Base-by-base conservation (phyloP, 2,113 vertebrate species). In the Chamaetylas fuelleborni region DNA sequence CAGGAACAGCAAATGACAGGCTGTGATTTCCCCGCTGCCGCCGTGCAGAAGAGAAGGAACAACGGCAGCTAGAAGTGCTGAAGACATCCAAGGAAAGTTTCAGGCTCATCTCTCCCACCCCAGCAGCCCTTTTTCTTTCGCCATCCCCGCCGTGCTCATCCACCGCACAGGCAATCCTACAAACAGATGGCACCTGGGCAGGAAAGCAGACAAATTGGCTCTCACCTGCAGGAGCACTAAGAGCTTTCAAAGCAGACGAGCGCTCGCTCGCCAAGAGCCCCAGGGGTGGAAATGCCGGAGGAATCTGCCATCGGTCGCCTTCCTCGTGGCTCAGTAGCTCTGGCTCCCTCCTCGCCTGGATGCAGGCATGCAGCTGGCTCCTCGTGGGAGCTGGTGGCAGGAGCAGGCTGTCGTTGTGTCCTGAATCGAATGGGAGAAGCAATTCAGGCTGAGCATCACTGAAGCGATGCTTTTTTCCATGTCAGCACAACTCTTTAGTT, bases 1-100 rank as follows among this genome's bases (percentile, higher is more conserved):
- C 47, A 64, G 94, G 95, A 94, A 47, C 85, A 40, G 71, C 90
- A 94, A 95, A 94, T 96, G 97, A 94, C 95, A 97, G 96, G 85
- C 79, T 98, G 96, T 47, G 85, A 96, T 95, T 97, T 96, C 93
- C 94, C 95, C 61, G 62, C 95, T 64, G 62, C 96, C 45, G 48
- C 18, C 69, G 90, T 42, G 89, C 93, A 67, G 74, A 54, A 56
- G 81, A 90, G 87, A 87, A 29, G 3, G 8, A 76, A 25, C 33
- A 17, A 48, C 7, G 14, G 50, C 92, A 90, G 82, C 90, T 61
- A 92, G 69, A 60, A 90, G 36, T 1, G 9, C 86, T 38, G 57
- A 69, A 88, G 85, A 67, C 56, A 78, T 42, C n/a, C 65, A 15
- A 24, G 64, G 36, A 83, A 93, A 94, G 60, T 83, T 93, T 92